Conservation (phyloP, 1,140 invertebrate species). For the Trinorchestia longiramus region DNA sequence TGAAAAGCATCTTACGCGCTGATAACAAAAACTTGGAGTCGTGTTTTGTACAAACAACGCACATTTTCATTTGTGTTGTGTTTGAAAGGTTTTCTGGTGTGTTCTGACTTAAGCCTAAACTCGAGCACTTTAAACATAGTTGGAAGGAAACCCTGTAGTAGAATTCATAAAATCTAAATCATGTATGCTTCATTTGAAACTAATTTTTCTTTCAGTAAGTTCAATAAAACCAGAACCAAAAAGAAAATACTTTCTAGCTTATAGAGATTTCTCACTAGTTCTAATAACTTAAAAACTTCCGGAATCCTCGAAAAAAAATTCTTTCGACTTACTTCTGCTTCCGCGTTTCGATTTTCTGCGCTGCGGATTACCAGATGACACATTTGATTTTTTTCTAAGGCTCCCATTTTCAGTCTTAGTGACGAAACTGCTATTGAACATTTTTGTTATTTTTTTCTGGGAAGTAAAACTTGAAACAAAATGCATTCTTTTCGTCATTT, state of each 20-base stretch:
- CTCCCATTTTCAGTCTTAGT: no score
- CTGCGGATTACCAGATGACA: neutral
- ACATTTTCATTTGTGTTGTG: neutral
- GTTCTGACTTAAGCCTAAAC: neutral
- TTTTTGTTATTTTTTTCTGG: no score
- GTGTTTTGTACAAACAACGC: neutral
- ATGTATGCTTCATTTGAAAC: neutral
- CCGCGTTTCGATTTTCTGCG: neutral
- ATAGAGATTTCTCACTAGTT: neutral
- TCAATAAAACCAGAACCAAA: neutral
- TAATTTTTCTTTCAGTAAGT: neutral
- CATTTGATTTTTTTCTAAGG: no score
- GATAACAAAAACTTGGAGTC: slow-evolving; percentile 7
- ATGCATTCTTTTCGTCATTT: no score
- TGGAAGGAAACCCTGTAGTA: neutral
- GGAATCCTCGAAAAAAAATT: neutral
- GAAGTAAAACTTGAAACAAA: no score
- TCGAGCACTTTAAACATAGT: neutral
- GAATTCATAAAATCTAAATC: neutral
- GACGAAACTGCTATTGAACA: no score
- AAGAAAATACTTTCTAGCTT: neutral
- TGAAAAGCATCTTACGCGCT: neutral
- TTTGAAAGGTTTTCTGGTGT: neutral
- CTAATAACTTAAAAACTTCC: neutral
- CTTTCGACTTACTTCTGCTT: neutral